Conservation (phyloP, 2,113 vertebrate species). For the Bufo bufo region DNA sequence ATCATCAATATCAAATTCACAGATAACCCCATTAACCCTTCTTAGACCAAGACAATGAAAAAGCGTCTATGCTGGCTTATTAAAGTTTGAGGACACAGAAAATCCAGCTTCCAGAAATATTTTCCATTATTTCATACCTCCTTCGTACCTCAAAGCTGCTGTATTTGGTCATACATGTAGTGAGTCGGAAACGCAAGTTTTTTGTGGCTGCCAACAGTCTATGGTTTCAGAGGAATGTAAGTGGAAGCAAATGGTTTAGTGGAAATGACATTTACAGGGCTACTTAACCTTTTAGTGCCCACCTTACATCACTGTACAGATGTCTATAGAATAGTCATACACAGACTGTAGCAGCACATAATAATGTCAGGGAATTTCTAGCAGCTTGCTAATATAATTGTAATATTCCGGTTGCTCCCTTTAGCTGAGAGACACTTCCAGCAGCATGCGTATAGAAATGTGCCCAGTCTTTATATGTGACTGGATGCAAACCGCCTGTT, state of each 20-base stretch:
- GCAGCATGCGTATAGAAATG: no score
- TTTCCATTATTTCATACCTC: slow-evolving; percentile 56
- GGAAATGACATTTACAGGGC: slow-evolving; percentile 73
- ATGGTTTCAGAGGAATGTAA: slow-evolving; percentile 67
- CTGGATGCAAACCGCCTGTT: no score
- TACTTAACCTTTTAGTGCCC: slow-evolving; percentile 43
- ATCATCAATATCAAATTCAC: no score
- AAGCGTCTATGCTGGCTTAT: background rate
- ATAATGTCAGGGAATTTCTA: no score
- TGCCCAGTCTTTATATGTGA: no score
- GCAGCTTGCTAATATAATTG: no score
- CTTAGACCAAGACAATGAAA: background rate
- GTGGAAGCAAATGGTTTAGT: slow-evolving; percentile 74
- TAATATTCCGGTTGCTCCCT: no score
- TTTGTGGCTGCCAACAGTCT: slow-evolving; percentile 63
- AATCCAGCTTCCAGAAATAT: slow-evolving; percentile 62
- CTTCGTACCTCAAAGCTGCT: slow-evolving; percentile 54
- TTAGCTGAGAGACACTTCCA: no score
- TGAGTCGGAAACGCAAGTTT: slow-evolving; percentile 54
- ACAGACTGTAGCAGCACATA: background rate
- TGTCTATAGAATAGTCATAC: background rate
- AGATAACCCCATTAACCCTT: background rate
- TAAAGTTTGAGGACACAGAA: background rate
- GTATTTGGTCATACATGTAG: slow-evolving; percentile 49
- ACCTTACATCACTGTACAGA: background rate